Conservation (phyloP, 2,113 vertebrate species). For the Todiramphus chloris region DNA sequence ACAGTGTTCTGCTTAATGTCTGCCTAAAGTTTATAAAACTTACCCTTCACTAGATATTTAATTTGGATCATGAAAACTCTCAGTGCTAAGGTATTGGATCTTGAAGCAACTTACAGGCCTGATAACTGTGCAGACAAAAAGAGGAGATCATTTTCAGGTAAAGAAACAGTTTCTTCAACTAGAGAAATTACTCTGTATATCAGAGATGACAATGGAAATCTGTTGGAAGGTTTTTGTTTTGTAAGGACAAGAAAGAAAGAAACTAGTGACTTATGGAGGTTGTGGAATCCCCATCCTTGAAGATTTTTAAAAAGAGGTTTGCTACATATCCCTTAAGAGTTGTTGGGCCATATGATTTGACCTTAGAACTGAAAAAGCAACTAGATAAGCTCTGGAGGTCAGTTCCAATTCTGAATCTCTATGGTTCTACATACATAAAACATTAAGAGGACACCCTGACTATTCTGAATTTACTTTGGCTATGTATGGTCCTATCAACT, state of each 20-base stretch:
- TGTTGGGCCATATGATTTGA: neutral
- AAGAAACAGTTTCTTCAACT: neutral
- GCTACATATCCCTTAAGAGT: neutral
- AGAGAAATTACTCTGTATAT: neutral
- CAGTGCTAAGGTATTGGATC: rapidly evolving
- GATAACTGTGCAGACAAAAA: neutral
- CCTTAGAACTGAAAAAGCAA: neutral
- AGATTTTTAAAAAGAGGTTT: neutral
- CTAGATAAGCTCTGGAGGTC: neutral
- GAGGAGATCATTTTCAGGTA: neutral
- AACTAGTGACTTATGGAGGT: neutral
- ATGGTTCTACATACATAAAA: neutral
- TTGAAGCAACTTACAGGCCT: neutral
- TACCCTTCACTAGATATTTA: neutral
- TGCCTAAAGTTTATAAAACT: neutral
- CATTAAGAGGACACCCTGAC: neutral
- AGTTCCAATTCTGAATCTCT: neutral
- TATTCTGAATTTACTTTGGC: neutral
- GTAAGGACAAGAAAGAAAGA: neutral
- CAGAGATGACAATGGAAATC: neutral
- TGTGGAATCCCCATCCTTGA: neutral
- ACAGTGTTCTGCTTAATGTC: neutral
- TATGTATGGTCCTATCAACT: neutral
- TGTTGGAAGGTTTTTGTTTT: neutral
- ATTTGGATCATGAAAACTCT: neutral